Evolutionary conservation across 2,113 vertebrate species (phyloP).

Genomic region (Phalacrocorax brasilianus): DNA sequence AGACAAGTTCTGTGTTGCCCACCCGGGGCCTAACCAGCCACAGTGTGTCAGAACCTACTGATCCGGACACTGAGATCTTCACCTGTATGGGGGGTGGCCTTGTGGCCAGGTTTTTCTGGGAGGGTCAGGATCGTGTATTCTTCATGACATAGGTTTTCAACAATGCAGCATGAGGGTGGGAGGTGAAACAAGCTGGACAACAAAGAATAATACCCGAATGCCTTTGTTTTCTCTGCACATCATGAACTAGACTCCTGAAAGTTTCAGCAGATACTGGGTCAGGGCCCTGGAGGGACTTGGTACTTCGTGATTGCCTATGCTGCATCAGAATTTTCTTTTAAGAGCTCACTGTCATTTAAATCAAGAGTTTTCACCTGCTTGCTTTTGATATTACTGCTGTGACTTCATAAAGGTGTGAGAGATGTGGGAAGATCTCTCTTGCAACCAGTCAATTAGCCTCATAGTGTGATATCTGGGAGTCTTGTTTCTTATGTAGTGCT

Average conservation of each 20-base stretch:
- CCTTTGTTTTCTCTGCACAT: background rate
- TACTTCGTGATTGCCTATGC: background rate
- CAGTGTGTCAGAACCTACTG: background rate
- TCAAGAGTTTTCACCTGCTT: background rate
- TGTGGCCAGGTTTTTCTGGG: background rate
- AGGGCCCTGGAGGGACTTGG: background rate
- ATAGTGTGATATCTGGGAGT: background rate
- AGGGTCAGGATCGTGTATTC: background rate
- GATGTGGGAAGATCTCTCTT: background rate
- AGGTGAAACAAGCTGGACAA: background rate
- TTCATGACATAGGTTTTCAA: fast-evolving
- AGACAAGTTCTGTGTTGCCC: background rate
- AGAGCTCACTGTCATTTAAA: background rate
- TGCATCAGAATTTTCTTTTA: background rate
- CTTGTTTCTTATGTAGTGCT: background rate
- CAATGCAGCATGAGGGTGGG: background rate
- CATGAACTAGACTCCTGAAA: background rate
- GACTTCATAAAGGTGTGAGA: background rate
- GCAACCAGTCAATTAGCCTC: background rate
- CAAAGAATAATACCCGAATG: background rate
- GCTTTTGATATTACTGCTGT: background rate
- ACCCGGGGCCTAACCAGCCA: background rate
- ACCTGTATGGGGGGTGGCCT: background rate
- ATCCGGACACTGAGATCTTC: background rate
- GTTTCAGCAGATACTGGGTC: background rate